Percentiles rank a stretch among this genome's conserved stretches.
phyloP scores from a whole-genome alignment of 2,888 invertebrate species.

The Imbricaverruca yamaguchii region DNA sequence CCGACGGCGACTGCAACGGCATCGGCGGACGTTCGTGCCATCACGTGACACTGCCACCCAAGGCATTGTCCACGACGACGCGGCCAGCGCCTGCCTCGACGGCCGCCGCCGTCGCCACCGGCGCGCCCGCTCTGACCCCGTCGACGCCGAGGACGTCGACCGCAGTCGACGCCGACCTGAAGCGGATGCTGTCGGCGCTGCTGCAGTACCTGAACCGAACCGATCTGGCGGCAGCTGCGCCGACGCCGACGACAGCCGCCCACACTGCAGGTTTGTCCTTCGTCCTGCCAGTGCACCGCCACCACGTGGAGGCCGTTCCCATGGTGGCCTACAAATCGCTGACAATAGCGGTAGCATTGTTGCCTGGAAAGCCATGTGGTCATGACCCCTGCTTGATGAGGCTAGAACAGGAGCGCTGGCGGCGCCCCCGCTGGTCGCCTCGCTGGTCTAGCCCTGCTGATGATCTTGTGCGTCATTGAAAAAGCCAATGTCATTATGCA shows the following conservation, averaged over 20 bases:
- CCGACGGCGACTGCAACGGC: not conserved
- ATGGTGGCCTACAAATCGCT: too few relatives aligned
- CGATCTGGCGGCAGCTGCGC: not conserved
- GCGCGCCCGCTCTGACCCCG: not conserved
- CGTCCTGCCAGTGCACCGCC: not conserved
- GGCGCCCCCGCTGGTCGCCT: too few relatives aligned
- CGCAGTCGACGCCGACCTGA: not conserved
- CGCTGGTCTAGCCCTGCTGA: too few relatives aligned
- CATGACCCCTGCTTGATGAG: too few relatives aligned
- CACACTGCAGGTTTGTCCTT: not conserved
- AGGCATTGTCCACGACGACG: not conserved
- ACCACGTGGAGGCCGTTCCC: not conserved
- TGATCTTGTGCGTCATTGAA: too few relatives aligned
- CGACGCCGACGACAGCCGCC: not conserved
- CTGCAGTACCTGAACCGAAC: constrained; percentile 11
- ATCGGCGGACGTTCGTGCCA: not conserved
- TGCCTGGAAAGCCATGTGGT: too few relatives aligned
- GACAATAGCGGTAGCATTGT: too few relatives aligned
- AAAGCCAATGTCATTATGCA: too few relatives aligned
- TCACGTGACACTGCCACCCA: not conserved
- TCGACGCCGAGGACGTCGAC: not conserved
- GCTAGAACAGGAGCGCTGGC: too few relatives aligned
- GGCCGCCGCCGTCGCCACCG: not conserved
- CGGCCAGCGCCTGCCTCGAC: not conserved
- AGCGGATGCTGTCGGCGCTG: not conserved